A percentile compares a stretch with the other conserved stretches of the same genome.
phyloP scores from a whole-genome alignment of 2,888 invertebrate species.

The Cryptocephalus moraei region DNA sequence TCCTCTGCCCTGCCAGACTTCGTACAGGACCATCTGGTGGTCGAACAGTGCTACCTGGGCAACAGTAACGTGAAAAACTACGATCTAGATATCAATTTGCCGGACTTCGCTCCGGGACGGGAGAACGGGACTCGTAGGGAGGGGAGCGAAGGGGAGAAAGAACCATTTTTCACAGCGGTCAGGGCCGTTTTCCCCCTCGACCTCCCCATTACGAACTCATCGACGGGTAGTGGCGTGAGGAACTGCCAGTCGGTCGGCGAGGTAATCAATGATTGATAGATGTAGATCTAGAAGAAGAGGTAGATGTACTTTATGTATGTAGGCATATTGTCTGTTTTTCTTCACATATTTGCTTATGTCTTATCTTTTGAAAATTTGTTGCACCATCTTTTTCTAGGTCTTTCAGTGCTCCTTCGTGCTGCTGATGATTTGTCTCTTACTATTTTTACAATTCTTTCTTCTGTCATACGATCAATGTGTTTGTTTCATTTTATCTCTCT shows the following conservation, averaged over 20 bases:
- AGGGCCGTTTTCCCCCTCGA: slow-evolving; percentile 35
- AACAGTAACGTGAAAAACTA: slow-evolving; percentile 39
- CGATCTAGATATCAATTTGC: slow-evolving; percentile 31
- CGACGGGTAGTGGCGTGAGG: slow-evolving; percentile 15
- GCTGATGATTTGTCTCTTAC: no score
- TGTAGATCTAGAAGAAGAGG: no score
- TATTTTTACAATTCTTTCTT: no score
- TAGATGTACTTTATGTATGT: no score
- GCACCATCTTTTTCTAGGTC: no score
- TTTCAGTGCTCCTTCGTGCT: no score
- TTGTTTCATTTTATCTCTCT: no score
- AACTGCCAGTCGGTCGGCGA: slow-evolving; percentile 14
- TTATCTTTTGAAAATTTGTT: no score
- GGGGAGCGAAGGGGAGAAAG: slow-evolving; percentile 7
- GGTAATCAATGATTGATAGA: slow-evolving; percentile 11
- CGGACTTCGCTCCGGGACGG: slow-evolving; percentile 13
- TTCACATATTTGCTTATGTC: no score
- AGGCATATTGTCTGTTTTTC: no score
- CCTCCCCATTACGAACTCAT: slow-evolving; percentile 25
- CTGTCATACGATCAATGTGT: no score
- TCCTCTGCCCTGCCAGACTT: slow-evolving; percentile 73
- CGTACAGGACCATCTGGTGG: slow-evolving; percentile 79
- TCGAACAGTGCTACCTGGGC: slow-evolving; percentile 53
- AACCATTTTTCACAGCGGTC: slow-evolving; percentile 32
- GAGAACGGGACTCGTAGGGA: slow-evolving; percentile 10